These are phyloP conservation scores for Spilosoma lubricipeda DNA, from an alignment of 2,888 invertebrate species.

Conservation along the genomic window DNA sequence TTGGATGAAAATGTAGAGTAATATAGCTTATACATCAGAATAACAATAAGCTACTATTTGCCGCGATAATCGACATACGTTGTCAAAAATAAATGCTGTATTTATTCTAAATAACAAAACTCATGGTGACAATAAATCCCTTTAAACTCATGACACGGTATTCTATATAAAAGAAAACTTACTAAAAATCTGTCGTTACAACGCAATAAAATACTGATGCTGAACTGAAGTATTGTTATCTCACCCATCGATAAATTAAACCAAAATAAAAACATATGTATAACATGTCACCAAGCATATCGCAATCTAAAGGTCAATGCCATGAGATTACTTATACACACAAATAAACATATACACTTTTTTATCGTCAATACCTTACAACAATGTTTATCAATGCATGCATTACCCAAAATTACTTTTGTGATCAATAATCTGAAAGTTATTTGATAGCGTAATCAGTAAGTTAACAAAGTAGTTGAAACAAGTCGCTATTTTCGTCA, in stretches of 20 bases:
- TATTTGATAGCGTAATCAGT: background rate
- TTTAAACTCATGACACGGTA: no score
- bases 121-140: no score
- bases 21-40: no score
- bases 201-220: background rate
- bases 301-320: background rate
- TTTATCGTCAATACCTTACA: background rate
- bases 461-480: background rate
- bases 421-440: background rate
- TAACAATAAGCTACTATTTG: no score
- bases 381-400: background rate
- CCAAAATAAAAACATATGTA: background rate
- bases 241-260: background rate
- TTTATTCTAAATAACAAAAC: no score
- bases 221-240: background rate
- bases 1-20: no score
- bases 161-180: no score
- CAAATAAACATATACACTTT: background rate
- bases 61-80: no score
- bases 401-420: background rate
- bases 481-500: slow-evolving; percentile 34
- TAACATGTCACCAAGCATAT: background rate
- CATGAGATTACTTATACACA: background rate
- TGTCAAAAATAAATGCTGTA: no score
- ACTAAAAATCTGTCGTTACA: background rate